Conservation (phyloP, 23 tunicate species). For the Phallusia fumigata region DNA sequence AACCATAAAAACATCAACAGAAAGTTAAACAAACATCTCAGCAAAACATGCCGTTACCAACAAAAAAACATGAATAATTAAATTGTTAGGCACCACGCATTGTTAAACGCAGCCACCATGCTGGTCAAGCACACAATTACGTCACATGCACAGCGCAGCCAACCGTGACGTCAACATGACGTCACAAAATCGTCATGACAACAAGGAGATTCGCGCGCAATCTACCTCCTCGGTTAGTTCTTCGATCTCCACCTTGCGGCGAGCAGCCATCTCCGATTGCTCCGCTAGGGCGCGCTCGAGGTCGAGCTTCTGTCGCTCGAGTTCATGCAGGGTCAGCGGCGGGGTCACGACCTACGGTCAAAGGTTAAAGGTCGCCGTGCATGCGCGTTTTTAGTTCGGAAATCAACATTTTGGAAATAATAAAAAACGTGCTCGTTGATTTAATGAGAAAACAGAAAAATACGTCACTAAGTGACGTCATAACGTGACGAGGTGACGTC, state of each 20-base stretch:
- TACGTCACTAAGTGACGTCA: too few species aligned
- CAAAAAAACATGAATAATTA: too few species aligned
- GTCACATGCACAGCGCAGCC: conserved; percentile 5
- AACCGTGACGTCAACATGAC: background rate
- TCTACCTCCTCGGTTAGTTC: conserved; percentile 38
- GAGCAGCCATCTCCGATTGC: background rate
- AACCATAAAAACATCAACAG: too few species aligned
- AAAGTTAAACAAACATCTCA: too few species aligned
- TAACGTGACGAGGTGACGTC: too few species aligned
- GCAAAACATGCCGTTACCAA: too few species aligned
- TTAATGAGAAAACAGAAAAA: background rate
- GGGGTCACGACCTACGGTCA: conserved; percentile 25
- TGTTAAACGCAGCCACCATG: conserved; percentile 2
- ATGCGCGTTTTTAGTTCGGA: background rate
- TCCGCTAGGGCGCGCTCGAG: conserved; percentile 26
- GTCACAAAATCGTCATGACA: background rate
- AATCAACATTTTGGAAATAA: too few species aligned
- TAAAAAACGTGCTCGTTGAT: too few species aligned
- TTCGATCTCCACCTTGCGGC: conserved; percentile 33
- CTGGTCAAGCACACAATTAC: background rate
- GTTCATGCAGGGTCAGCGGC: conserved; percentile 43
- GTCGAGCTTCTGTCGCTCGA: conserved; percentile 34
- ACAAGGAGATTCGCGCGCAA: background rate
- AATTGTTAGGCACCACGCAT: too few species aligned
- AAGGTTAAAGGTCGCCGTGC: conserved; percentile 17